Evolutionary conservation across 2,888 invertebrate genomes (phyloP), one percentile per base, ranked within the genome.

Genomic region (Limenitis camilla): DNA sequence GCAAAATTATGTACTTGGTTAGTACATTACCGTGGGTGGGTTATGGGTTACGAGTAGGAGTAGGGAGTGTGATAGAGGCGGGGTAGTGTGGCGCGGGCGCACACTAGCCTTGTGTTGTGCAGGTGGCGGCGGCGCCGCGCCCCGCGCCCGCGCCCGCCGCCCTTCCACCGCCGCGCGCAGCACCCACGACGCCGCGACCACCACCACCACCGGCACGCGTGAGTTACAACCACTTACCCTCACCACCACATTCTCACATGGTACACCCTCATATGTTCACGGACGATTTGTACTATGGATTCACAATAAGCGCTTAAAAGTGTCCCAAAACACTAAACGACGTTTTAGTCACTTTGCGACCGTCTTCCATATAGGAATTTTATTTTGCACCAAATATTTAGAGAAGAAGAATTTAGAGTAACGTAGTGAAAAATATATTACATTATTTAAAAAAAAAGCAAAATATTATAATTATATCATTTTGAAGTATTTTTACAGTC

Each of bases 111-210:
- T 61, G 61, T 61, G 60, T 80, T 83, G 77, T 80, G 78, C 85
- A 78, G 88, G 77, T 77, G 83, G 73, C 81, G 84, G 68, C 81
- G 85, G 56, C 62, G 67, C 61, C 78, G 76, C 68, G 68, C 80
- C 66, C 81, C 88, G 51, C 84, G 89, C 64, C 81, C 87, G 61
- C 90, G 90, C 93, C 81, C 88, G 61, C 90, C 90, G 93, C 81
- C 87, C 89, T 77, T 87, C 82, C 83, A 81, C 78, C 84, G 81
- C 66, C 79, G 78, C 71, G 59, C 91, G 92, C 65, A 89, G 89
- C 54, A 79, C 81, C 57, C 81, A 89, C 91, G 47, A 90, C 61
- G 70, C 36, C 46, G 50, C 46, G 49, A n/a, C n/a, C n/a, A 48
- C 88, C 89, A 45, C 41, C 81, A 81, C 61, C 83, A 56, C 43